Base-by-base conservation (phyloP, 2,888 invertebrate genomes). In the Macrophya annulata region DNA sequence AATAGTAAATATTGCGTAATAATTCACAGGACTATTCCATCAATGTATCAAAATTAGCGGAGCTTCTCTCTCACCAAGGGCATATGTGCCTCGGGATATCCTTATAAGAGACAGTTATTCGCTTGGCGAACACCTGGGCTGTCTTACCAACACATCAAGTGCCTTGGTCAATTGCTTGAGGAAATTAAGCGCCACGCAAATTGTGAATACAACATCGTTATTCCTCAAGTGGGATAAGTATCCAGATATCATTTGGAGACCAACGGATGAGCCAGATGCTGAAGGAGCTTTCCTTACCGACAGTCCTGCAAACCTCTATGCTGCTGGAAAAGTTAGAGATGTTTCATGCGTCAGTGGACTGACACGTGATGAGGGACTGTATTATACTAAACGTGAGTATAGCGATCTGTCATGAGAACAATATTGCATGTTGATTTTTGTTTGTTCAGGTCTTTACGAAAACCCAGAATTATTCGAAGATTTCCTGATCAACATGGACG, bases 251-350 rank as follows among this genome's bases (percentile, higher is more conserved):
- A 51, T n/a, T 51, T 79, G 79, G 79, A 40, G 79, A 9, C 51
- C 59, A 37, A 79, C 79, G 21, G 59, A 79, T 59, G 79, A 79
- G 79, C 59, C 59, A 10, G 40, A 79, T 4, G 15, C n/a, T 12
- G 37, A 51, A 45, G 79, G 79, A 51, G 79, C 79, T 40, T 79
- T 79, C 15, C 37, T 79, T 8, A 79, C 79, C 15, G 59, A 79
- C n/a, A 59, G 55, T 59, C 79, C 79, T 4, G 55, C 31, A 10
- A 79, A 79, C n/a, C 79, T 79, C 1, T 45, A 45, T 40, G 79
- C 25, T 31, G 59, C 51, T 55, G n/a, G 79, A 6, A 59, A 79
- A 59, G 25, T 79, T 31, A 40, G 17, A 37, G 79, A 79, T 12
- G 0, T 59, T 10, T 40, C 79, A 5, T 79, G 51, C 15, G 59